These are phyloP conservation scores for Propithecus coquereli DNA, from an alignment of 2,113 vertebrate species.

Conservation along the genomic window DNA sequence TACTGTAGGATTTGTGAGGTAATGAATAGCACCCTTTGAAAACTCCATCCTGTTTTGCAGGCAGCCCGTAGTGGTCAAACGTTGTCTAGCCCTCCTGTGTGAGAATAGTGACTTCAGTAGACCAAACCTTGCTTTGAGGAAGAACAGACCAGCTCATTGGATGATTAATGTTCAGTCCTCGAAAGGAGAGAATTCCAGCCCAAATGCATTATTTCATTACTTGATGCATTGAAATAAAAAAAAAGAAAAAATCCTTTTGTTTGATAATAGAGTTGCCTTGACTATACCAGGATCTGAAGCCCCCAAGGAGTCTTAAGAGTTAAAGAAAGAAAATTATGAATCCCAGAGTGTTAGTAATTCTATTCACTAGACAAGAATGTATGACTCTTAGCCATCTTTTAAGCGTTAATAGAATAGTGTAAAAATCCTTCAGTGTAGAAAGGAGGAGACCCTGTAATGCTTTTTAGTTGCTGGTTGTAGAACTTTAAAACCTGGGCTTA, in stretches of 20 bases:
- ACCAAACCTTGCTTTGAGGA: conserved; percentile 3
- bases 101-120: background rate
- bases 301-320: background rate
- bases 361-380: background rate
- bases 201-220: background rate
- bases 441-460: background rate
- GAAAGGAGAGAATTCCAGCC: conserved; percentile 2
- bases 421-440: background rate
- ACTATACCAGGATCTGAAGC: background rate
- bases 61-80: conserved; percentile 22
- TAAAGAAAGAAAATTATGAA: background rate
- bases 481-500: background rate
- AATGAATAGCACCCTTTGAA: conserved; percentile 52
- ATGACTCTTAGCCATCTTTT: background rate
- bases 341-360: background rate
- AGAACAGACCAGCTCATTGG: conserved; percentile 4
- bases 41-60: background rate
- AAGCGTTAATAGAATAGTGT: background rate
- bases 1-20: conserved; percentile 40
- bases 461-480: background rate
- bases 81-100: background rate
- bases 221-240: background rate
- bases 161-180: conserved; percentile 22
- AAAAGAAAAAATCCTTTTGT: background rate
- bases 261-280: background rate